Evolutionary conservation across 1,140 invertebrate species (phyloP).

Genomic region (Drosophila ogumai): DNA sequence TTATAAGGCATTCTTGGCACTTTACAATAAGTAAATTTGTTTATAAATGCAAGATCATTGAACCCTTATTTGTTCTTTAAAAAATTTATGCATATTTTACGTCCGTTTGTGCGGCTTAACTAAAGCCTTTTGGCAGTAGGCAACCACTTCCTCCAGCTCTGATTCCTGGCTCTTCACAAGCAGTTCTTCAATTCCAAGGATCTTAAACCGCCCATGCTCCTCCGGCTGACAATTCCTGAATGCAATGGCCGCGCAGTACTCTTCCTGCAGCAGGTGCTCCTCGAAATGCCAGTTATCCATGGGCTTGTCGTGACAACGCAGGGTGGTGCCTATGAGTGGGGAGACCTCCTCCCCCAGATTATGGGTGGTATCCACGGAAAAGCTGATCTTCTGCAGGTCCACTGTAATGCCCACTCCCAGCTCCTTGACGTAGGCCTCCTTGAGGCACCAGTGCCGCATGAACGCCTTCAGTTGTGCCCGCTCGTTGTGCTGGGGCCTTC

Average conservation of each 20-base stretch:
- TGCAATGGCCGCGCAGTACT: slow-evolving; percentile 94
- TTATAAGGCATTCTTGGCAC: neutral
- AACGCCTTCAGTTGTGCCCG: slow-evolving; percentile 89
- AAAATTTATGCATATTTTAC: neutral
- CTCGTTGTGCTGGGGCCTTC: slow-evolving; percentile 84
- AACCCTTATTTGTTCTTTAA: neutral
- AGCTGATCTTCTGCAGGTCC: slow-evolving; percentile 90
- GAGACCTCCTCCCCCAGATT: slow-evolving; percentile 84
- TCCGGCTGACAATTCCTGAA: slow-evolving; percentile 78
- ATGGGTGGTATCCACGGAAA: slow-evolving; percentile 87
- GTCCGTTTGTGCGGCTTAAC: slow-evolving; percentile 61
- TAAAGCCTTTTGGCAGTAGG: slow-evolving; percentile 85
- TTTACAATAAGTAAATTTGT: neutral
- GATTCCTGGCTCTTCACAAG: slow-evolving; percentile 81
- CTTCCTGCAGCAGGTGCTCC: slow-evolving; percentile 92
- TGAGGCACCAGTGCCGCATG: slow-evolving; percentile 96
- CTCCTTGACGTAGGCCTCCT: slow-evolving; percentile 98
- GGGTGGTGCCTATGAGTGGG: slow-evolving; percentile 88
- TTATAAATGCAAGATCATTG: neutral
- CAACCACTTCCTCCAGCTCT: slow-evolving; percentile 85
- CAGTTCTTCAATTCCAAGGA: slow-evolving; percentile 87
- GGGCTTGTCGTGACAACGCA: slow-evolving; percentile 88
- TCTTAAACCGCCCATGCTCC: slow-evolving; percentile 79
- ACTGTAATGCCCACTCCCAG: slow-evolving; percentile 93
- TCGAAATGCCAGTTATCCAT: slow-evolving; percentile 93